phyloP scores from a whole-genome alignment of 53 echinoderm and acorn worm species.

The Zoroaster sp. region DNA sequence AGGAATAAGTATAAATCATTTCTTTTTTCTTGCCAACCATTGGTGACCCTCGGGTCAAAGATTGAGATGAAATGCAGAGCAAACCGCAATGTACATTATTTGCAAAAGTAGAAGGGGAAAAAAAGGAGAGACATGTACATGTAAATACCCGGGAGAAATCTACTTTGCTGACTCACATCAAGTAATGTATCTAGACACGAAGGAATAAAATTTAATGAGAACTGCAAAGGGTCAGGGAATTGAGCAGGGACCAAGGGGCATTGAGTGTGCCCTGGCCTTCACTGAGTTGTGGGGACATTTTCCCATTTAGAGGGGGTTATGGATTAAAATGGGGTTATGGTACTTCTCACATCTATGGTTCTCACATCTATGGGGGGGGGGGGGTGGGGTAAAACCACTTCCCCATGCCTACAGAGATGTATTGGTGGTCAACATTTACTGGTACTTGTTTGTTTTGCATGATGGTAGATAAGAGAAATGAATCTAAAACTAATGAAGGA shows the following conservation, averaged over 20 bases:
- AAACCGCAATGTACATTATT: neutral
- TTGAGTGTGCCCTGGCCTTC: neutral
- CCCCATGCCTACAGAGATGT: too few relatives aligned
- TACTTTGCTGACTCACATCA: neutral
- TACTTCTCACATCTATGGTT: too few relatives aligned
- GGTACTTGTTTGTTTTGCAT: too few relatives aligned
- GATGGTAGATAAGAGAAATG: too few relatives aligned
- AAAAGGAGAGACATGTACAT: neutral
- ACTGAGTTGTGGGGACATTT: neutral
- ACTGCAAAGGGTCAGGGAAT: neutral
- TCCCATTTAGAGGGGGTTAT: too few relatives aligned
- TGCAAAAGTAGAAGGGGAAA: neutral
- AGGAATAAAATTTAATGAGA: neutral
- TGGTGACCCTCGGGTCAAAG: neutral
- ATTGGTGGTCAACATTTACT: too few relatives aligned
- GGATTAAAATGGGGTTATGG: too few relatives aligned
- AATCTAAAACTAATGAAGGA: too few relatives aligned
- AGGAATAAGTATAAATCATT: neutral
- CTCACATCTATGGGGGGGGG: too few relatives aligned
- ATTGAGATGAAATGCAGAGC: neutral
- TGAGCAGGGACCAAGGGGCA: neutral
- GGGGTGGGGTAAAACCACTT: too few relatives aligned
- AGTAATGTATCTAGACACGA: neutral
- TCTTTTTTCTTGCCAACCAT: neutral
- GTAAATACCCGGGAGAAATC: slow-evolving; percentile 7